Percentiles rank a stretch among this genome's conserved stretches.
Evolutionary conservation across 2,113 vertebrate genomes (phyloP).

Genomic region (Menura novaehollandiae): DNA sequence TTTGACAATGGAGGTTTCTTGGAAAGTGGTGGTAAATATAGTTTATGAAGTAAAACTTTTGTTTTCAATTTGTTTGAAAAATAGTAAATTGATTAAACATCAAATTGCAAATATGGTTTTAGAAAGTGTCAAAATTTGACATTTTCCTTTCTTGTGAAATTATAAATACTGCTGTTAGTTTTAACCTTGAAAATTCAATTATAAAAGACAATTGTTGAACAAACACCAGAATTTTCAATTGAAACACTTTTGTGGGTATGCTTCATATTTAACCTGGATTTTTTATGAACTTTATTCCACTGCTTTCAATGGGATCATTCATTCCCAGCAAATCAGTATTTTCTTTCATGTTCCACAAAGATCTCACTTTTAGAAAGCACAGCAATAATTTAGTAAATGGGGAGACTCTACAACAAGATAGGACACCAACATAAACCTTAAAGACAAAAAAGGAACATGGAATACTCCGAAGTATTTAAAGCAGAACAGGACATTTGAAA

Average conservation of each 20-base stretch:
- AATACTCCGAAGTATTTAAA: not conserved
- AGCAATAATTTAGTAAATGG: not conserved
- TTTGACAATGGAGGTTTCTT: not conserved
- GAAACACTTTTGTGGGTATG: not conserved
- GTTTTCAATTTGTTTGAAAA: not conserved
- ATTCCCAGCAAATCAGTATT: not conserved
- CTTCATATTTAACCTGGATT: not conserved
- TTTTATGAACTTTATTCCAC: not conserved
- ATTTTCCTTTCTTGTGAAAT: not conserved
- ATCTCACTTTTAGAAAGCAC: not conserved
- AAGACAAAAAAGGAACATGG: fast-evolving
- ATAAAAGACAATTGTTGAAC: not conserved
- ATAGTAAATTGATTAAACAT: not conserved
- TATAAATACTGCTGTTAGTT: not conserved
- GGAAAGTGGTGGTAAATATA: not conserved
- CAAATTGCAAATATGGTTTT: not conserved
- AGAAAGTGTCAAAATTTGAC: not conserved
- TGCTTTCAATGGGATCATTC: not conserved
- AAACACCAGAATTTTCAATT: not conserved
- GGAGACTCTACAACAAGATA: fast-evolving
- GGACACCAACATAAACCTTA: not conserved
- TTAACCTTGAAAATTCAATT: not conserved
- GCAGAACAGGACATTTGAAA: not conserved
- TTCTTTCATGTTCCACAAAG: not conserved
- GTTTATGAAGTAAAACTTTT: not conserved